phyloP scores from a whole-genome alignment of 2,113 vertebrate genomes.

The Nannospalax galili region DNA sequence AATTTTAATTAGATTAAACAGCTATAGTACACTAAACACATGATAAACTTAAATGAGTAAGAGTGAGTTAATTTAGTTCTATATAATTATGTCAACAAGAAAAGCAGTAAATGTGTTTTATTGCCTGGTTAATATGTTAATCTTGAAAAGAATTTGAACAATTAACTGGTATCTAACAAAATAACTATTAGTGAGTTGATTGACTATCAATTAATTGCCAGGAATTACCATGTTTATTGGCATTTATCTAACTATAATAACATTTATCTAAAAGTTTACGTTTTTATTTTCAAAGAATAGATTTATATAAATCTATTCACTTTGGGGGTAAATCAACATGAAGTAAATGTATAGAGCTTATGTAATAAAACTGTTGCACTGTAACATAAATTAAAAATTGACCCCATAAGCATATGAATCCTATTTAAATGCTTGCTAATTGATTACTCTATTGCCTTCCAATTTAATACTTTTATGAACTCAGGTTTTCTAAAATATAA shows the following conservation, averaged over 20 bases:
- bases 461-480: neutral
- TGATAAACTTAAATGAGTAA: constrained; percentile 78
- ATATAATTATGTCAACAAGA: constrained; percentile 77
- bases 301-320: constrained; percentile 72
- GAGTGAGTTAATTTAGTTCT: constrained; percentile 75
- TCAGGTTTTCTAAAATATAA: neutral
- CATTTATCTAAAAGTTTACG: constrained; percentile 77
- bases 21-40: constrained; percentile 76
- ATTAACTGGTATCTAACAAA: constrained; percentile 81
- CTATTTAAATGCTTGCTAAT: neutral
- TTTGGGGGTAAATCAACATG: constrained; percentile 52
- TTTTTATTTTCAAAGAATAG: constrained; percentile 64
- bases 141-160: constrained; percentile 74
- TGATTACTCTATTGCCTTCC: neutral
- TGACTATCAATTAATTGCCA: constrained; percentile 83
- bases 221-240: constrained; percentile 84
- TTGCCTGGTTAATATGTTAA: constrained; percentile 79
- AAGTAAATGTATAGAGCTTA: constrained; percentile 65
- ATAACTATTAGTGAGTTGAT: constrained; percentile 74
- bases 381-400: constrained; percentile 43
- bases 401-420: neutral
- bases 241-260: constrained; percentile 81
- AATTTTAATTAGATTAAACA: constrained; percentile 81
- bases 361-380: constrained; percentile 38
- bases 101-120: constrained; percentile 76